Conservation (phyloP, 2,797 vertebrate species). For the Cephalopachus bancanus region DNA sequence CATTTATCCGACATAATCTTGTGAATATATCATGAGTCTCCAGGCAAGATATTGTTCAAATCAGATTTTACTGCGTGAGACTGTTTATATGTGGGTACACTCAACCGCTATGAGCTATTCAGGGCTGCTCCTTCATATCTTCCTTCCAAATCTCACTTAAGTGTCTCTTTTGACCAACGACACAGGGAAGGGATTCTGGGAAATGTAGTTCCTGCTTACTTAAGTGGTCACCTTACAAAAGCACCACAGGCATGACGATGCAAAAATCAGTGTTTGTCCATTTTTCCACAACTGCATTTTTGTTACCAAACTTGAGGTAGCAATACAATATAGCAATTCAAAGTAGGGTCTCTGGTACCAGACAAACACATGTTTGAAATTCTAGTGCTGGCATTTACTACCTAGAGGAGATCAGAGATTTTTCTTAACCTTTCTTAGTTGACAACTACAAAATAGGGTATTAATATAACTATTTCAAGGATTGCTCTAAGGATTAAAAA, state of each 20-base stretch:
- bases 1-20: background rate
- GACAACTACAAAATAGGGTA: background rate
- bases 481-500: constrained; percentile 30
- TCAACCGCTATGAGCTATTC: background rate
- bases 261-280: background rate
- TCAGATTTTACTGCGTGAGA: background rate
- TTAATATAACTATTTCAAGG: background rate
- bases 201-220: background rate
- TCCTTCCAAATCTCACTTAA: background rate
- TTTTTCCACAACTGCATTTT: background rate
- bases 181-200: background rate
- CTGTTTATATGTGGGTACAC: background rate
- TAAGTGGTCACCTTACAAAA: background rate
- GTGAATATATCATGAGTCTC: background rate
- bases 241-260: background rate
- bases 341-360: background rate
- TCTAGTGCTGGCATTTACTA: background rate
- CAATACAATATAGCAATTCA: background rate
- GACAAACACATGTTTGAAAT: constrained; percentile 2
- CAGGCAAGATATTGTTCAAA: background rate
- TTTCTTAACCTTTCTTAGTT: background rate
- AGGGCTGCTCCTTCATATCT: background rate
- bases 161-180: background rate
- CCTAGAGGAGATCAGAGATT: background rate
- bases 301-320: constrained; percentile 5